Conservation (phyloP, 2,888 invertebrate genomes). For the Anthophora plumipes region DNA sequence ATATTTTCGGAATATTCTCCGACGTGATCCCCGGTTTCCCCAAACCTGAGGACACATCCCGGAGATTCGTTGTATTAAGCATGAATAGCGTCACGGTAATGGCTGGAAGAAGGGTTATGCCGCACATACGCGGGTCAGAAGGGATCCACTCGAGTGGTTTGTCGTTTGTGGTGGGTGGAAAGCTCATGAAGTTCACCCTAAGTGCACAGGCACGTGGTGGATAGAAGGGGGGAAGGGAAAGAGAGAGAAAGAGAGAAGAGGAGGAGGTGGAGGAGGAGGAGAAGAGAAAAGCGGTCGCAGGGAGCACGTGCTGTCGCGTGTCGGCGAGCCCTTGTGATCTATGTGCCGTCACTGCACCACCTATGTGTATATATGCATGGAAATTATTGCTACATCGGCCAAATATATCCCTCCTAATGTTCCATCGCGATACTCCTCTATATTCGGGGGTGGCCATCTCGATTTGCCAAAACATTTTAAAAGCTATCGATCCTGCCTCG, state of each 20-base stretch:
- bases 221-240: conserved; percentile 23
- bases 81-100: conserved; percentile 78
- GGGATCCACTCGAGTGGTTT: conserved; percentile 80
- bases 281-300: conserved; percentile 53
- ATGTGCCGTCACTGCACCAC: conserved; percentile 76
- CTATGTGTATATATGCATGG: conserved; percentile 65
- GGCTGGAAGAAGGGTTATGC: conserved; percentile 80
- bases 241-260: conserved; percentile 42
- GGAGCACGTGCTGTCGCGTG: conserved; percentile 82
- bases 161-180: conserved; percentile 81
- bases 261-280: conserved; percentile 24
- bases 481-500: conserved; percentile 64
- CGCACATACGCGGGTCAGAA: conserved; percentile 37
- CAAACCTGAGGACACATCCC: conserved; percentile 23
- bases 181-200: conserved; percentile 64
- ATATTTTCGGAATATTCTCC: background rate
- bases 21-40: background rate
- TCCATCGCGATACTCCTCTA: conserved; percentile 49
- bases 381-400: conserved; percentile 73
- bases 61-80: conserved; percentile 65
- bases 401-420: conserved; percentile 70
- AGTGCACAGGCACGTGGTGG: conserved; percentile 58
- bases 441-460: conserved; percentile 41
- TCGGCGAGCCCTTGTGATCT: conserved; percentile 80
- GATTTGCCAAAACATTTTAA: conserved; percentile 71